Evolutionary conservation across 2,888 invertebrate species (phyloP).

Genomic region (Yponomeuta plumbellus): DNA sequence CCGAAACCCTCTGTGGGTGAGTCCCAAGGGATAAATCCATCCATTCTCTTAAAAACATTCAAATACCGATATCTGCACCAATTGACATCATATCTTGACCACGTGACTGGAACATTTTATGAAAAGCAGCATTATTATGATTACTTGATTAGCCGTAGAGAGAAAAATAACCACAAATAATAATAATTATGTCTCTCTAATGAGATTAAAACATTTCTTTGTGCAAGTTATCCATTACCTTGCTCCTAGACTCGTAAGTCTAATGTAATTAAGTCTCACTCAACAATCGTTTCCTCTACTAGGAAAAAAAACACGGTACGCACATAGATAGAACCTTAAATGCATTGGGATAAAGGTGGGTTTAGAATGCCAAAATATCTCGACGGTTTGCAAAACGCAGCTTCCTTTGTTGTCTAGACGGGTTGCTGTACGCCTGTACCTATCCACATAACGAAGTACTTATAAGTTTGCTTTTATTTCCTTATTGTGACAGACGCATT

Average conservation of each 20-base stretch:
- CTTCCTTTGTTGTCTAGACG: conserved; percentile 15
- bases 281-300: conserved; percentile 1
- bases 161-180: too few species aligned
- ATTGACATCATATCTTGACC: too few species aligned
- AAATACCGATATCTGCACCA: too few species aligned
- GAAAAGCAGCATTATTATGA: too few species aligned
- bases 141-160: too few species aligned
- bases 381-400: background rate
- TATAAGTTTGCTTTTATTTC: conserved; percentile 8
- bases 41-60: too few species aligned
- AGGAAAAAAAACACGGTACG: background rate
- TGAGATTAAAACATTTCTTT: background rate
- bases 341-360: background rate
- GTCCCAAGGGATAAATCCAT: too few species aligned
- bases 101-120: too few species aligned
- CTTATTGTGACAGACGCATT: conserved; percentile 2
- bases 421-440: background rate
- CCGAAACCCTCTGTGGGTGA: too few species aligned
- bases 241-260: background rate
- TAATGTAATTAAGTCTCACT: conserved; percentile 11
- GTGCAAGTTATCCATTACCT: background rate
- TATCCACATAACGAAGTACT: background rate
- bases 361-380: background rate
- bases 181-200: too few species aligned
- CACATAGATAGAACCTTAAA: background rate